phyloP scores from a whole-genome alignment of 2,797 vertebrate genomes.

The Coluber constrictor region DNA sequence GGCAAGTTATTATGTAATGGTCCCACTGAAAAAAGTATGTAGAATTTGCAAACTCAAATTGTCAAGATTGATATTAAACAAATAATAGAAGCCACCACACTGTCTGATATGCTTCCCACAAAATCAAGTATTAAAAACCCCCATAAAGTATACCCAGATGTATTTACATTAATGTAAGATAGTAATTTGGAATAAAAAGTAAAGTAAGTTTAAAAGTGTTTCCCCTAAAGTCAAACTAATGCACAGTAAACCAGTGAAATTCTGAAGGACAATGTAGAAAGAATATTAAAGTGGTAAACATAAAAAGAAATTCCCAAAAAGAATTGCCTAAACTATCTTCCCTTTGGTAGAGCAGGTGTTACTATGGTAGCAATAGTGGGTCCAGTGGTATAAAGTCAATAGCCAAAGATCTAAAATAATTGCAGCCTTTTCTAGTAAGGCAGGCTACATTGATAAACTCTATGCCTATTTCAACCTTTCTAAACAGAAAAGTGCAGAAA shows the following conservation, averaged over 20 bases:
- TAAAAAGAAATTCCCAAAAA: background rate
- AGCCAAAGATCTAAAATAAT: background rate
- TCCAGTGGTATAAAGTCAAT: background rate
- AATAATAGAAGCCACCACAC: background rate
- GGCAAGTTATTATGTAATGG: background rate
- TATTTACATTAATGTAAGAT: background rate
- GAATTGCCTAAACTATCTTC: background rate
- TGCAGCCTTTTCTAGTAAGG: background rate
- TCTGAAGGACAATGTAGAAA: background rate
- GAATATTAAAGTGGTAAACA: background rate
- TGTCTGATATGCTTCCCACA: background rate
- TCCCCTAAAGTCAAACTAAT: background rate
- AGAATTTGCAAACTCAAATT: background rate
- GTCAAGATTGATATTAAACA: background rate
- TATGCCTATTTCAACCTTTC: background rate
- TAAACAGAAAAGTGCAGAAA: background rate
- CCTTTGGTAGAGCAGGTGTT: background rate
- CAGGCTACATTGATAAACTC: background rate
- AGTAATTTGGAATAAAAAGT: background rate
- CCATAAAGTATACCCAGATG: background rate
- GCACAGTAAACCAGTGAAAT: background rate
- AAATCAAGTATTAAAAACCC: background rate
- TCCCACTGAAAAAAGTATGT: background rate
- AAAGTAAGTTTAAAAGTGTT: conserved; percentile 22
- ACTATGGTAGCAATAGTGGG: background rate